Percentiles rank a stretch among this genome's conserved stretches.
phyloP scores from a whole-genome alignment of 2,797 vertebrate species.

The Alcedo atthis region DNA sequence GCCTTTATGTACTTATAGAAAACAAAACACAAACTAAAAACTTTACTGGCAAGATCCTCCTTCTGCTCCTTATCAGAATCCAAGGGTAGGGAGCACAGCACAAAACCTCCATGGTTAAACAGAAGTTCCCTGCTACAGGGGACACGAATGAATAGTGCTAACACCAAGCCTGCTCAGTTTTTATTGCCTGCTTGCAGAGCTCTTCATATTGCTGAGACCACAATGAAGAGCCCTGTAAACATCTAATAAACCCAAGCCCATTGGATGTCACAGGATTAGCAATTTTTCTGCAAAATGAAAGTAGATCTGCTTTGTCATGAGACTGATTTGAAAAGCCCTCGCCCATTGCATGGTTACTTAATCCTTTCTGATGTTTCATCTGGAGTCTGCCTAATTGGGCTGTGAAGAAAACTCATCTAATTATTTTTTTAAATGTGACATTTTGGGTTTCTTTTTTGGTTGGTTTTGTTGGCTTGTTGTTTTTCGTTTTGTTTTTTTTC shows the following conservation, averaged over 20 bases:
- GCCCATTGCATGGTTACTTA: background rate
- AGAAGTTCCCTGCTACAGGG: constrained; percentile 60
- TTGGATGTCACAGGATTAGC: constrained; percentile 60
- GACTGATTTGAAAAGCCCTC: constrained; percentile 47
- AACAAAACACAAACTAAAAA: constrained; percentile 58
- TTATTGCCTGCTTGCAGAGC: constrained; percentile 70
- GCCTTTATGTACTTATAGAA: constrained; percentile 75
- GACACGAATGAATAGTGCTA: constrained; percentile 39
- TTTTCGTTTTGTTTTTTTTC: background rate
- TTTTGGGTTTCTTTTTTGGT: background rate
- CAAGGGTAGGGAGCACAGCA: constrained; percentile 43
- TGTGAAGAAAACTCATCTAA: constrained; percentile 48
- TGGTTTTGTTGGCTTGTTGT: background rate
- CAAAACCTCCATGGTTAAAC: constrained; percentile 45
- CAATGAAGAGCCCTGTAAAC: constrained; percentile 69
- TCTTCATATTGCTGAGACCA: constrained; percentile 67
- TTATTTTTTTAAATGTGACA: constrained; percentile 62
- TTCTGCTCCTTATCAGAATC: background rate
- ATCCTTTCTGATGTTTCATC: constrained; percentile 4
- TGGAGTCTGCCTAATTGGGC: constrained; percentile 59
- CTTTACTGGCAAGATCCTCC: constrained; percentile 16
- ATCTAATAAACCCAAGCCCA: constrained; percentile 70
- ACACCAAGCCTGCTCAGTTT: constrained; percentile 55
- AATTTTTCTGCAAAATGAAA: constrained; percentile 75
- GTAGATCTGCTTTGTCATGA: constrained; percentile 51